phyloP scores from a whole-genome alignment of 2,888 invertebrate species.

The Polyommatus iphigenia region DNA sequence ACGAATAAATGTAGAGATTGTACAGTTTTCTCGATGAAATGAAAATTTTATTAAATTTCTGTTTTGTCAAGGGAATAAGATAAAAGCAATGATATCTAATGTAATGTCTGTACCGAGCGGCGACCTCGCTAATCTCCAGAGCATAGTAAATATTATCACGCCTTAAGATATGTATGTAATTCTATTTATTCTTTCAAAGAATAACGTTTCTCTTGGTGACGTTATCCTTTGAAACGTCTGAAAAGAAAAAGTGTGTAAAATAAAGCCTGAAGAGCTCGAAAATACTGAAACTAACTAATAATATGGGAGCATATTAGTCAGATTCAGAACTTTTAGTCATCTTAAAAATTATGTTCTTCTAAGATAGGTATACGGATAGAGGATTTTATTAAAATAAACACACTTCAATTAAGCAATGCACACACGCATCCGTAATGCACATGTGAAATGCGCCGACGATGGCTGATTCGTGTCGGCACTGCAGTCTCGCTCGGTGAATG shows the following conservation, averaged over 20 bases:
- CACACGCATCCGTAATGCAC: slow-evolving; percentile 39
- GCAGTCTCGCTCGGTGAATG: slow-evolving; percentile 55
- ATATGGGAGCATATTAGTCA: not conserved
- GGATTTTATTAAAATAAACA: slow-evolving; percentile 32
- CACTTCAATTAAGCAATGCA: slow-evolving; percentile 40
- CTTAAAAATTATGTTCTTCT: not conserved
- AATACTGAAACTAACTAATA: too few species aligned
- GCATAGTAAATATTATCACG: not conserved
- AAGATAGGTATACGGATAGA: not conserved
- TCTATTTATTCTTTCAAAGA: not conserved
- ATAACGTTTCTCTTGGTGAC: not conserved
- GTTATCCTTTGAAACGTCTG: too few species aligned
- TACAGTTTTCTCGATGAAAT: not conserved
- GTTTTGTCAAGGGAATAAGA: not conserved
- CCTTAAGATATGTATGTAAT: not conserved
- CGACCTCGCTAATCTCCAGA: not conserved
- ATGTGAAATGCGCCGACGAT: slow-evolving; percentile 38
- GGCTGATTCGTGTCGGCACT: slow-evolving; percentile 39
- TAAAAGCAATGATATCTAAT: not conserved
- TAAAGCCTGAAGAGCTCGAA: too few species aligned
- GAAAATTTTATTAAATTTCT: not conserved
- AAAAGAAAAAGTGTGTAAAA: too few species aligned
- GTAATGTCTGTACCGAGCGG: not conserved
- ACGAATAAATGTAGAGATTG: not conserved
- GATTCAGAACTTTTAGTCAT: not conserved